Base-by-base conservation (phyloP, 2,888 invertebrate species). In the Auanema sp. region DNA sequence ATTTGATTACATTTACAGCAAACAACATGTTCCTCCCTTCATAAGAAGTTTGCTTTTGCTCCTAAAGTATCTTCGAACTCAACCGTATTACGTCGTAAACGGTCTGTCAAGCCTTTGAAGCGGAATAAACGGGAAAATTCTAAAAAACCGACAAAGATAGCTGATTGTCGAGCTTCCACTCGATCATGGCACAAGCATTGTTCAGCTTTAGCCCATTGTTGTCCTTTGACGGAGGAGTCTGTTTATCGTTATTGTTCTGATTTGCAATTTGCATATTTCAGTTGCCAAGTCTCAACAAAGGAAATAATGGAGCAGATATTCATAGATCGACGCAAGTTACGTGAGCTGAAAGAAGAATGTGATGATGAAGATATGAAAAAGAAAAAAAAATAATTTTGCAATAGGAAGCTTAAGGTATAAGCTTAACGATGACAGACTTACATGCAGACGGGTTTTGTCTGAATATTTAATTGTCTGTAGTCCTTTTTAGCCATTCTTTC, bases 241-340 rank as follows among this genome's bases (percentile, higher is more conserved):
- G 69, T 66, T 58, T 57, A 57, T 16, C 42, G 21, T 42, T 10
- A 24, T 16, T 11, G 11, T 16, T 24, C 1, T 14, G 10, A 42
- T 11, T 16, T 5, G n/a, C n/a, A 11, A 52, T 33, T 33, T 33
- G 33, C 33, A 33, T 33, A 33, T 67, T 72, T 42, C 60, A 72
- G 72, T 16, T 72, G 72, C 60, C 69, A 72, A 62, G 60, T 66
- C 56, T 59, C 65, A 23, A 72, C 72, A 2, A 55, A 60, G 12
- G 68, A 64, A 52, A 69, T 72, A 8, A 72, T 72, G 72, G 63
- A 69, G n/a, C 69, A 72, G 65, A 72, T 72, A 61, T 65, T 57
- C 57, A 64, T 65, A 51, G 64, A 62, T 24, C 67, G 72, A n/a
- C 60, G 63, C 11, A 69, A 72, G 53, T 59, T 72, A 11, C 69